Percentiles rank a stretch among this genome's conserved stretches.
phyloP scores from a whole-genome alignment of 2,888 invertebrate genomes.

The Dilophus febrilis region DNA sequence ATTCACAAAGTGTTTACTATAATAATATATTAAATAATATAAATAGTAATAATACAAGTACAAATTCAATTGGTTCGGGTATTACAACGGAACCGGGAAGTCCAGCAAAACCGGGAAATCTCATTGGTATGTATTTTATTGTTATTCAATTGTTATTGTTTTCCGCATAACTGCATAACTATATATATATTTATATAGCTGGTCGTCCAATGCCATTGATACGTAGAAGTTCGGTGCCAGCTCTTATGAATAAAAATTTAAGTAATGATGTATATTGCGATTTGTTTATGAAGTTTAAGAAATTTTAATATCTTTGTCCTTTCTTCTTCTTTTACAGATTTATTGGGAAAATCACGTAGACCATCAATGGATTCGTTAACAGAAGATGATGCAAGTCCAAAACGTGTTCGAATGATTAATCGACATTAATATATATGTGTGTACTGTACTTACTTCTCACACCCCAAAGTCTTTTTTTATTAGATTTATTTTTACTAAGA shows the following conservation, averaged over 20 bases:
- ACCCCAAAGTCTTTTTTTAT: no score
- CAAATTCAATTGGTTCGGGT: conserved; percentile 3
- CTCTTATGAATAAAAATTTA: conserved; percentile 7
- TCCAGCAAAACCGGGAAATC: conserved; percentile 8
- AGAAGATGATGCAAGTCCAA: conserved; percentile 14
- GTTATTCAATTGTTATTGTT: not conserved
- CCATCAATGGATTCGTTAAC: conserved; percentile 18
- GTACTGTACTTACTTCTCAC: no score
- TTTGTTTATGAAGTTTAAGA: not conserved
- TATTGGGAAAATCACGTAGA: conserved; percentile 11
- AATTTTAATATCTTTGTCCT: not conserved
- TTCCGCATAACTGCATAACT: not conserved
- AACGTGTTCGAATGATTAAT: conserved; percentile 27
- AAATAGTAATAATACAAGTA: no score
- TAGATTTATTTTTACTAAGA: no score
- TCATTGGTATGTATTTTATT: conserved; percentile 6
- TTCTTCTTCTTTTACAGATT: not conserved
- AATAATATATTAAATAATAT: no score
- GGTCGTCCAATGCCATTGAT: conserved; percentile 10
- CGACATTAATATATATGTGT: conserved; percentile 19
- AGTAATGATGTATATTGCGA: not conserved
- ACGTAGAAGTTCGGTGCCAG: conserved; percentile 11
- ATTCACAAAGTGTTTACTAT: no score
- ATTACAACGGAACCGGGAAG: conserved; percentile 8
- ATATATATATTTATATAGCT: conserved; percentile 3